A percentile compares a stretch with the other conserved stretches of the same genome.
phyloP scores from a whole-genome alignment of 2,113 vertebrate genomes.

The Axis porcinus region DNA sequence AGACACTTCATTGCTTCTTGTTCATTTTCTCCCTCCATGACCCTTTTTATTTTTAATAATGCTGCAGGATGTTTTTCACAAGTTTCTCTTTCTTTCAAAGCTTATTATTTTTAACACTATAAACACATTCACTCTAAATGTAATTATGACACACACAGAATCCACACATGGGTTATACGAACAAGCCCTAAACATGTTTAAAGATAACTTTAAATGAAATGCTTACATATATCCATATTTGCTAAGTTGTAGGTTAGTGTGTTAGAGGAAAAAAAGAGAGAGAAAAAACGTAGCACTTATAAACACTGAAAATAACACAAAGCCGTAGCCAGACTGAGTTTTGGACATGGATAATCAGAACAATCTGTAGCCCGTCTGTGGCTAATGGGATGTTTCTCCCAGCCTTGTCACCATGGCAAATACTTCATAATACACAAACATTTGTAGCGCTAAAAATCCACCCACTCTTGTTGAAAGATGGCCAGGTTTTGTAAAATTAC shows the following conservation, averaged over 20 bases:
- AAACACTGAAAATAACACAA: constrained; percentile 75
- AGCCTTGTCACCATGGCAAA: constrained; percentile 90
- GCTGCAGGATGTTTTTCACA: constrained; percentile 16
- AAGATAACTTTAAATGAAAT: constrained; percentile 52
- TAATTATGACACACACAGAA: background rate
- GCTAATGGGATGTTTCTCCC: constrained; percentile 87
- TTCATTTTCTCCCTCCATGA: background rate
- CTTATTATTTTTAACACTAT: constrained; percentile 27
- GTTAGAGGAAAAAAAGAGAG: constrained; percentile 29
- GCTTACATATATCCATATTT: constrained; percentile 67
- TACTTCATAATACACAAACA: constrained; percentile 90
- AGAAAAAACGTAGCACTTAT: constrained; percentile 51
- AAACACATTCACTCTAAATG: constrained; percentile 7
- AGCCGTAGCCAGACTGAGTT: constrained; percentile 80
- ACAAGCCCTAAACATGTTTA: background rate
- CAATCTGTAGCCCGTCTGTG: constrained; percentile 86
- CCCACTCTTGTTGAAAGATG: constrained; percentile 88
- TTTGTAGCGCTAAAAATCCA: constrained; percentile 86
- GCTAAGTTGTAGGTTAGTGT: constrained; percentile 74
- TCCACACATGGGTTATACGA: background rate
- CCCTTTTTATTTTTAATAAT: constrained; percentile 48
- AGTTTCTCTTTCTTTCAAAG: constrained; percentile 42
- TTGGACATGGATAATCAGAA: constrained; percentile 85
- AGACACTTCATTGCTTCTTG: background rate
- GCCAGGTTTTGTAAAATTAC: constrained; percentile 87